Evolutionary conservation across 2,113 vertebrate genomes (phyloP).

Genomic region (Harpagus bidentatus): DNA sequence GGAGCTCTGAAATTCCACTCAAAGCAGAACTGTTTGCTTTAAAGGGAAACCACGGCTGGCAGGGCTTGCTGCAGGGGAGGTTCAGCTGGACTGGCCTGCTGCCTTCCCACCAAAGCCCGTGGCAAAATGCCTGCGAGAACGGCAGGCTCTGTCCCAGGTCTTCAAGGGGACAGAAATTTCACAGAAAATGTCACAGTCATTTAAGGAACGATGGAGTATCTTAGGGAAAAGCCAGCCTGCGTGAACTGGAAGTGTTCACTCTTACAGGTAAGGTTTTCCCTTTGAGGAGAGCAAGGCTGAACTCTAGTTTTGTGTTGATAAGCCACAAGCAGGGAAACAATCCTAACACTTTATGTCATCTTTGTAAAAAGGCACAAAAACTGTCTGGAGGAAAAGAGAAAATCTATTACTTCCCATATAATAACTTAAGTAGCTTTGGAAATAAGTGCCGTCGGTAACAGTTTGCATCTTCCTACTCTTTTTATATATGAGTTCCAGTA

Average conservation of each 20-base stretch:
- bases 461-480: background rate
- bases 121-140: background rate
- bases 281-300: background rate
- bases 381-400: background rate
- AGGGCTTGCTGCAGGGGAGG: background rate
- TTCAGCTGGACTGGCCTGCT: background rate
- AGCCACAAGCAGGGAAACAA: background rate
- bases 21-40: background rate
- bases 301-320: background rate
- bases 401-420: background rate
- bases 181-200: background rate
- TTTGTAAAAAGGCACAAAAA: background rate
- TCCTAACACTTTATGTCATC: background rate
- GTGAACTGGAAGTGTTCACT: background rate
- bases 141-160: background rate
- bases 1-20: background rate
- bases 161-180: background rate
- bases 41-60: background rate
- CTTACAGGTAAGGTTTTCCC: background rate
- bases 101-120: background rate
- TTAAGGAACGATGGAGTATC: background rate
- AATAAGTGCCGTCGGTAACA: background rate
- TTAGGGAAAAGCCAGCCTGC: background rate
- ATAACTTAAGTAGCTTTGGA: background rate
- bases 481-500: background rate